These are phyloP conservation scores for Pangasius macronema DNA, from an alignment of 2,797 vertebrate species.

Conservation along the genomic window DNA sequence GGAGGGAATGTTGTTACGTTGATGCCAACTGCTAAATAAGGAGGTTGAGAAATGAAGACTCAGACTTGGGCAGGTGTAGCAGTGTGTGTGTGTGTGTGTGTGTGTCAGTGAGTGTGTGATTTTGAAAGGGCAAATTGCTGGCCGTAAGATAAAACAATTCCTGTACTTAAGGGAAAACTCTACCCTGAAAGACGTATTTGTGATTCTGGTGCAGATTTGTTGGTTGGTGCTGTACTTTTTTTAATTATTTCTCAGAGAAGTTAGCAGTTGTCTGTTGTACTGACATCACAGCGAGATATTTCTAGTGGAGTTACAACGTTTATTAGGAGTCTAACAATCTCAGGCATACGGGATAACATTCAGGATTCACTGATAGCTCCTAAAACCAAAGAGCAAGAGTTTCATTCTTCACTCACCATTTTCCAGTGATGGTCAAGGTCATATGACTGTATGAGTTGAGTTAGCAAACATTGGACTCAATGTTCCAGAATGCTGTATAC, in stretches of 20 bases:
- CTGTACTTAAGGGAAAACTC: not conserved
- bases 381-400: not conserved
- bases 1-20: constrained; percentile 15
- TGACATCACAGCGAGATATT: not conserved
- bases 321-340: not conserved
- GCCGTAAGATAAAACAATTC: not conserved
- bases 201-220: not conserved
- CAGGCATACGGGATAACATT: not conserved
- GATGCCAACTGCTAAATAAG: constrained; percentile 8
- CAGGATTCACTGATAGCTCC: not conserved
- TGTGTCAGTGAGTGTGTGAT: not conserved
- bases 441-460: not conserved
- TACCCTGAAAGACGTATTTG: not conserved
- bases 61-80: not conserved
- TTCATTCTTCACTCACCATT: not conserved
- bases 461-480: not conserved
- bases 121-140: constrained; percentile 5
- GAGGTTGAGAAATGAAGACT: not conserved
- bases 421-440: not conserved
- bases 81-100: not conserved
- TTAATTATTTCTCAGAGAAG: no score
- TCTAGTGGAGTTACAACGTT: not conserved
- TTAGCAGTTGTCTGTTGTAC: no score
- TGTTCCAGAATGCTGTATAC: not conserved
- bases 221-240: no score